Base-by-base conservation (phyloP, 2,888 invertebrate species). In the Drosophila trichaetosa region DNA sequence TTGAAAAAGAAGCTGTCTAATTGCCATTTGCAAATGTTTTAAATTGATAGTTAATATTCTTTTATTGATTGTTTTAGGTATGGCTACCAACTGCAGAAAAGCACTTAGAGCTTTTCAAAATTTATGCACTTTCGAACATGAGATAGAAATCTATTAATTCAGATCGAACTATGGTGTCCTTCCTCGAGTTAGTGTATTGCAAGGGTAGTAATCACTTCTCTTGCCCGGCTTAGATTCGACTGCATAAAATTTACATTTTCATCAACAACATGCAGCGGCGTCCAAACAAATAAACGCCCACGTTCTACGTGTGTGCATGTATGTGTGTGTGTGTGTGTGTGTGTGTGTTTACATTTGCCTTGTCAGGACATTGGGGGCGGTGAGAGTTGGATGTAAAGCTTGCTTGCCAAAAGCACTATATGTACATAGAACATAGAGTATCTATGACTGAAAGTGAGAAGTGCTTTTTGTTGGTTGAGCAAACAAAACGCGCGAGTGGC, bases 191-290 rank as follows among this genome's bases (percentile, higher is more conserved):
- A 67, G 70, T 70, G 63, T 42, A 66, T 69, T 71, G 53, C 63
- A 63, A 62, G 70, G 60, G 69, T 62, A 68, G 65, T 80, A 81
- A 69, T 69, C 69, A 75, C 60, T 68, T 68, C 42, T 62, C 65
- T 63, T 72, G 52, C 27, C 34, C 60, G 46, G 62, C 65, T 63
- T 67, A 64, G 53, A 69, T 65, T 69, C 79, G 68, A 65, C 67
- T 90, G 89, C 82, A 82, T 81, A 73, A 76, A 78, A 90, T 87
- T 90, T 87, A 84, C 90, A 90, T 90, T 90, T 89, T 87, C 80
- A 89, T 87, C 85, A 77, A 72, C 74, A 76, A 73, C 76, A 76
- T 67, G 78, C 73, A 78, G 69, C 69, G 60, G 53, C 68, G 78
- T 62, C 64, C 62, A 66, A 69, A 72, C 85, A 82, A 74, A 82